Evolutionary conservation across 2,113 vertebrate species (phyloP).

Genomic region (Haliaeetus leucogaster): DNA sequence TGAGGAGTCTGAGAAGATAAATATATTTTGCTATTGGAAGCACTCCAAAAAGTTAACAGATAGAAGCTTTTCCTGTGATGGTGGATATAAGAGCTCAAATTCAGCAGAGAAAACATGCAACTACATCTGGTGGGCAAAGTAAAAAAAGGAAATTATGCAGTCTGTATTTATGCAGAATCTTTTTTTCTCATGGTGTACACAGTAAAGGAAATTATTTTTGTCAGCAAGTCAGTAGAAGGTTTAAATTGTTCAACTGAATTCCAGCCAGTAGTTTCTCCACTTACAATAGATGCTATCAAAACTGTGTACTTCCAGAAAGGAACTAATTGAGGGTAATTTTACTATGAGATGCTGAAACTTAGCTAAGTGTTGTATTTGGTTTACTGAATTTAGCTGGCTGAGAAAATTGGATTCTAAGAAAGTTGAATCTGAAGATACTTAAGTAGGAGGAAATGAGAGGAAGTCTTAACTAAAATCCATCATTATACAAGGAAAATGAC

Average conservation of each 20-base stretch:
- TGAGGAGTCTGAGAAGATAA: neutral
- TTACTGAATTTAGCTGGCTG: neutral
- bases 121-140: constrained; percentile 18
- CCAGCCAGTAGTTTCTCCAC: neutral
- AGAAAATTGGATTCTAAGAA: neutral
- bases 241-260: constrained; percentile 5
- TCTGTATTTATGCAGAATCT: neutral
- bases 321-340: constrained; percentile 38
- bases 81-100: neutral
- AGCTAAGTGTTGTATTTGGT: neutral
- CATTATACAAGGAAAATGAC: neutral
- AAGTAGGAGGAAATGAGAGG: neutral
- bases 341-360: neutral
- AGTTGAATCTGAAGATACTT: neutral
- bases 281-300: neutral
- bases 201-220: constrained; percentile 10
- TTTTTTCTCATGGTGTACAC: neutral
- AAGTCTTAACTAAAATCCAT: neutral
- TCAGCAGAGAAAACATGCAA: constrained; percentile 1
- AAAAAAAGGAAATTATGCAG: neutral
- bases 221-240: neutral
- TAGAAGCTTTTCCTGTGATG: neutral
- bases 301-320: neutral
- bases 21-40: constrained; percentile 13
- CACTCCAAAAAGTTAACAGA: neutral